Percentiles rank a stretch among this genome's conserved stretches.
phyloP scores from a whole-genome alignment of 92 coral and sea anemone genomes.

The Epizoanthus ramosus region DNA sequence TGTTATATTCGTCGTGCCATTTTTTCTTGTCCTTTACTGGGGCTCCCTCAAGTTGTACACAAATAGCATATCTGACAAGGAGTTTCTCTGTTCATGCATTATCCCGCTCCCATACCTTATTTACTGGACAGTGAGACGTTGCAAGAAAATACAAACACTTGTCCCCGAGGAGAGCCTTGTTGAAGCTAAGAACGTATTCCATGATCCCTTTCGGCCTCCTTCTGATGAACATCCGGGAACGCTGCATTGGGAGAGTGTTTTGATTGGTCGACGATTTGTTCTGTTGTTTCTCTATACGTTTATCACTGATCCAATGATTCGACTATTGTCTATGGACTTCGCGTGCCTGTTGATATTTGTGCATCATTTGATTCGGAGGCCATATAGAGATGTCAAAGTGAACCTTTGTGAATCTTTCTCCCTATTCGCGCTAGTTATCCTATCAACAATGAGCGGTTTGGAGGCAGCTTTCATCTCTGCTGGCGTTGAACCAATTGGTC shows the following conservation, averaged over 20 bases:
- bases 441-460: slow-evolving; percentile 35
- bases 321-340: slow-evolving; percentile 5
- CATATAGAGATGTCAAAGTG: slow-evolving; percentile 39
- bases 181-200: slow-evolving; percentile 20
- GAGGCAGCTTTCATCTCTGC: slow-evolving; percentile 27
- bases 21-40: too few relatives aligned
- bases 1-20: too few relatives aligned
- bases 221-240: slow-evolving; percentile 21
- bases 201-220: slow-evolving; percentile 36
- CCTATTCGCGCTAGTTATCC: slow-evolving; percentile 1
- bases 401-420: slow-evolving; percentile 39
- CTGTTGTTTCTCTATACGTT: slow-evolving; percentile 31
- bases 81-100: slow-evolving; percentile 25
- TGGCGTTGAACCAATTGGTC: slow-evolving; percentile 41
- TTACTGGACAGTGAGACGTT: slow-evolving; percentile 2
- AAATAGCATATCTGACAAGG: slow-evolving; percentile 20
- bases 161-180: neutral
- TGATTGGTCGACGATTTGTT: slow-evolving; percentile 38
- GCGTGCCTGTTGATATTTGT: slow-evolving; percentile 36
- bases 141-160: too few relatives aligned
- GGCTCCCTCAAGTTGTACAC: neutral
- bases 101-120: slow-evolving; percentile 34
- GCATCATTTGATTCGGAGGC: slow-evolving; percentile 26
- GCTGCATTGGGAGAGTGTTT: slow-evolving; percentile 45
- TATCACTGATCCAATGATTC: neutral